Percentiles rank a stretch among this genome's conserved stretches.
These are phyloP conservation scores for Chloroceryle amazona DNA, from an alignment of 2,797 vertebrate species.

Conservation along the genomic window DNA sequence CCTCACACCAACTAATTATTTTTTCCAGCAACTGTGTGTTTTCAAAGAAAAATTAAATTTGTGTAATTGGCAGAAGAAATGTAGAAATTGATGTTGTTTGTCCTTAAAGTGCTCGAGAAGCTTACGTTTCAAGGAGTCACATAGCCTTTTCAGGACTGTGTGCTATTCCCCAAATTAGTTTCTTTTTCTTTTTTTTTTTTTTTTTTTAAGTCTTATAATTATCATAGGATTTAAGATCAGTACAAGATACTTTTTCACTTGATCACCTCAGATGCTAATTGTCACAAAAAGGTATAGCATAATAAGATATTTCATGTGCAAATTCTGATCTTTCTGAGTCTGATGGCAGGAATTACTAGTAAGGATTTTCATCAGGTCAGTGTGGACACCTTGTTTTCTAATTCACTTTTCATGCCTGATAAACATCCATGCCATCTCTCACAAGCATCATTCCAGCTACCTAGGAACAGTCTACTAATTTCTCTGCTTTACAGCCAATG, in stretches of 20 bases:
- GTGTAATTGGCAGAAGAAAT: constrained; percentile 7
- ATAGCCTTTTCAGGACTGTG: neutral
- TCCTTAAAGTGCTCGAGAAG: neutral
- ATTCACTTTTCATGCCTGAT: neutral
- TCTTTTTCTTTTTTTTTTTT: constrained; percentile 26
- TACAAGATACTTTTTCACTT: neutral
- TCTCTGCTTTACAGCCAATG: neutral
- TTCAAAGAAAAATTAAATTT: constrained; percentile 6
- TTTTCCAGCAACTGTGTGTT: constrained; percentile 76
- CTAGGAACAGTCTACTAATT: neutral
- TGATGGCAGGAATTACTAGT: neutral
- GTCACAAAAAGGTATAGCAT: neutral
- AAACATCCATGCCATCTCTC: neutral
- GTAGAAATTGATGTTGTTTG: neutral
- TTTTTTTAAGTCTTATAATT: neutral
- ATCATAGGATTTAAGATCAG: neutral
- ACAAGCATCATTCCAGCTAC: neutral
- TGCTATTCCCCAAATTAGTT: neutral
- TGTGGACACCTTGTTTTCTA: neutral
- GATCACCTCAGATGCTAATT: neutral
- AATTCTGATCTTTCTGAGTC: neutral
- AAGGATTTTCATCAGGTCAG: neutral
- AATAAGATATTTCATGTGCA: neutral
- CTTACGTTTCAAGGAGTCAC: neutral
- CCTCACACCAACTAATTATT: constrained; percentile 69